These are phyloP conservation scores for Ceratoteleas bidentatus DNA, from an alignment of 1,140 invertebrate species.

Conservation along the genomic window DNA sequence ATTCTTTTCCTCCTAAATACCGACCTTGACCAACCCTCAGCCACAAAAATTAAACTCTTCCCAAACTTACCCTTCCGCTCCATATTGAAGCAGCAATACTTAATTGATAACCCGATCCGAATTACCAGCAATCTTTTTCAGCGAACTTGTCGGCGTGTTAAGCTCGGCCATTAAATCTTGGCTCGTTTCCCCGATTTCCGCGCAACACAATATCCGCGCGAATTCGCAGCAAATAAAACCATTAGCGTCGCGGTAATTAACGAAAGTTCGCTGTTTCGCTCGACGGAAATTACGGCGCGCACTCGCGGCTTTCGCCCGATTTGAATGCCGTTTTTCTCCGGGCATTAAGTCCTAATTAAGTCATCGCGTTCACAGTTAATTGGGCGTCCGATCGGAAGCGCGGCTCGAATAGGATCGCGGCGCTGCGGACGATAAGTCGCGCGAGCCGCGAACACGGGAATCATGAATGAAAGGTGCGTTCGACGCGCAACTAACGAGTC, in stretches of 20 bases:
- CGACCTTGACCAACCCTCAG: too few species aligned
- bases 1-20: too few species aligned
- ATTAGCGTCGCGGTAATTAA: constrained; percentile 19
- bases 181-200: not conserved
- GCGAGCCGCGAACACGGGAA: constrained; percentile 61
- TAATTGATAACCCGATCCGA: too few species aligned
- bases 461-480: constrained; percentile 69
- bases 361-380: constrained; percentile 12
- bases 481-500: constrained; percentile 70
- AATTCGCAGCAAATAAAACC: constrained; percentile 7
- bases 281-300: constrained; percentile 14
- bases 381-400: constrained; percentile 28
- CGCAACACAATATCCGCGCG: not conserved
- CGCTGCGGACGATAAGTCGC: constrained; percentile 62
- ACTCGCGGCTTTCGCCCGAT: constrained; percentile 14
- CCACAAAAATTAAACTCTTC: too few species aligned
- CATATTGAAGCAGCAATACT: too few species aligned
- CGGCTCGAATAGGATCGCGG: constrained; percentile 10
- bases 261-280: constrained; percentile 19
- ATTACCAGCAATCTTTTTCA: too few species aligned
- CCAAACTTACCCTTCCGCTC: too few species aligned
- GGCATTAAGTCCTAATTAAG: constrained; percentile 30
- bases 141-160: too few species aligned
- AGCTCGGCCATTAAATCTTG: too few species aligned
- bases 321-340: constrained; percentile 17